Percentiles rank a stretch among this genome's conserved stretches.
Conservation (phyloP, 1,140 invertebrate genomes). For the Drosophila varians region DNA sequence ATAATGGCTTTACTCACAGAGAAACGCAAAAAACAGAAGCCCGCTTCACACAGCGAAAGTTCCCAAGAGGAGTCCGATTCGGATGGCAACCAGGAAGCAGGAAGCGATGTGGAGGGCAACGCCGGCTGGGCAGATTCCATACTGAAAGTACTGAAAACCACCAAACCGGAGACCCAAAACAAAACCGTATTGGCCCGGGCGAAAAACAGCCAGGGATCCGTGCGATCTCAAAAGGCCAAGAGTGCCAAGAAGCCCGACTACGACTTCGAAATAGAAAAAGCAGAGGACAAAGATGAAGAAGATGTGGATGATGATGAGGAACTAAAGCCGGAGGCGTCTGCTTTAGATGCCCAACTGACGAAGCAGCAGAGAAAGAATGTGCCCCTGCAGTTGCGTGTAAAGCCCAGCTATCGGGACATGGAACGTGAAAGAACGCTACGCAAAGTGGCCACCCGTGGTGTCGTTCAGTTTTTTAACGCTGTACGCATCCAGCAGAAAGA, state of each 20-base stretch:
- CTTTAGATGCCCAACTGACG: constrained; percentile 58
- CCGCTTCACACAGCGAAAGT: constrained; percentile 7
- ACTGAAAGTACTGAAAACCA: constrained; percentile 51
- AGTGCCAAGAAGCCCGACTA: constrained; percentile 35
- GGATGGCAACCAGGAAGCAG: constrained; percentile 21
- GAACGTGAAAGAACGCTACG: constrained; percentile 89
- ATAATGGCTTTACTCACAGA: constrained; percentile 43
- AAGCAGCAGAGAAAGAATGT: constrained; percentile 84
- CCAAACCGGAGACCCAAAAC: constrained; percentile 44
- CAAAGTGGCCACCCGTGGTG: constrained; percentile 95
- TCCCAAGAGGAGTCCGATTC: constrained; percentile 32
- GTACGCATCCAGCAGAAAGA: constrained; percentile 93
- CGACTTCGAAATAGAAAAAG: constrained; percentile 84
- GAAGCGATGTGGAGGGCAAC: constrained; percentile 47
- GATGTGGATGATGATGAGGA: constrained; percentile 61
- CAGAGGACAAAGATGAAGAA: constrained; percentile 84
- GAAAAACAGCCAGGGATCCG: constrained; percentile 39
- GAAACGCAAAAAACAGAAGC: constrained; percentile 19
- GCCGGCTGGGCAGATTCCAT: constrained; percentile 65
- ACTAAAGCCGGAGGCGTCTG: constrained; percentile 76
- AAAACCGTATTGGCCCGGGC: constrained; percentile 48
- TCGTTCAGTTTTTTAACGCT: constrained; percentile 96
- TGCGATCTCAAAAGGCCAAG: constrained; percentile 6
- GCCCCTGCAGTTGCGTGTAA: constrained; percentile 88
- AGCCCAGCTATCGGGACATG: constrained; percentile 90